Evolutionary conservation across 2,888 invertebrate species (phyloP).

Genomic region (Drosophila meridiana): DNA sequence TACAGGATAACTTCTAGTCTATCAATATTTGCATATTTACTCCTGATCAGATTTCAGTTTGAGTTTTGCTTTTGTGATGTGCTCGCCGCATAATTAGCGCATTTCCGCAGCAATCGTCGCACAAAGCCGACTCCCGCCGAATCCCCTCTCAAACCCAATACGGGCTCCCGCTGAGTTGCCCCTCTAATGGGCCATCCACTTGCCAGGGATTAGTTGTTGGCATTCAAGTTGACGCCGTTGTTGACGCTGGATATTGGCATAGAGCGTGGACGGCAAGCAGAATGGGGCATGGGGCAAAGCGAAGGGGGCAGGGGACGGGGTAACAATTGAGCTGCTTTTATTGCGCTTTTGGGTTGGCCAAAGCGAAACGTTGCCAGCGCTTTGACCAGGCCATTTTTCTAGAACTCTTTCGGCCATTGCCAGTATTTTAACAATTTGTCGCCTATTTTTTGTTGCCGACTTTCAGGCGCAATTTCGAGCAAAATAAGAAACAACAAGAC

Average conservation of each 20-base stretch:
- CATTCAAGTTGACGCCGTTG: conserved; percentile 46
- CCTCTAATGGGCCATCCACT: not conserved
- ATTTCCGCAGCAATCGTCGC: conserved; percentile 46
- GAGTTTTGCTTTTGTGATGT: conserved; percentile 32
- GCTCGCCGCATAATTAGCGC: conserved; percentile 63
- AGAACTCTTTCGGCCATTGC: conserved; percentile 13
- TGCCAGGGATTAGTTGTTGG: conserved; percentile 33
- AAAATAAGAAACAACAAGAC: not conserved
- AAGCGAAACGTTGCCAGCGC: conserved; percentile 39
- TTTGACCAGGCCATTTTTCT: conserved; percentile 39
- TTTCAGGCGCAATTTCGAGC: conserved; percentile 15
- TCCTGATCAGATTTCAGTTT: conserved; percentile 22
- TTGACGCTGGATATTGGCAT: conserved; percentile 40
- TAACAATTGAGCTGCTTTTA: conserved; percentile 60
- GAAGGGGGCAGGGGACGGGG: not conserved
- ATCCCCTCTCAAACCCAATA: not conserved
- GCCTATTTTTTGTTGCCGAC: conserved; percentile 23
- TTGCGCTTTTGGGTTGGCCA: conserved; percentile 48
- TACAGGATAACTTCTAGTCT: conserved; percentile 13
- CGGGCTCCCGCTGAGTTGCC: not conserved
- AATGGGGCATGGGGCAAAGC: not conserved
- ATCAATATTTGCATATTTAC: conserved; percentile 18
- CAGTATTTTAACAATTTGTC: conserved; percentile 18
- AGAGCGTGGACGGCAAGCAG: conserved; percentile 7
- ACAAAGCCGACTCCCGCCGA: conserved; percentile 16